phyloP scores from a whole-genome alignment of 2,113 vertebrate genomes.

The Nothocercus julius region DNA sequence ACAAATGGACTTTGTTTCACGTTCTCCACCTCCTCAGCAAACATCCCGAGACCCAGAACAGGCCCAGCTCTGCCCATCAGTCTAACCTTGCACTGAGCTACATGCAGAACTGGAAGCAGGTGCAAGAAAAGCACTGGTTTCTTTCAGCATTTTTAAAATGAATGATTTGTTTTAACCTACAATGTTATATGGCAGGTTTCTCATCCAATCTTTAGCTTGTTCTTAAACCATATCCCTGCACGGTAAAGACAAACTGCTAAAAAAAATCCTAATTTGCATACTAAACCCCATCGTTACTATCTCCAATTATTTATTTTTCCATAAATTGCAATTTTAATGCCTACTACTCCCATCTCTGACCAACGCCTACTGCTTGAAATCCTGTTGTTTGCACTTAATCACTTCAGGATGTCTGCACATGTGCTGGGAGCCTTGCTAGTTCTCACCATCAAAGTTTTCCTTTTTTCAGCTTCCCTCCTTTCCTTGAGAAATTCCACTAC shows the following conservation, averaged over 20 bases:
- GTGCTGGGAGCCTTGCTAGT: not conserved
- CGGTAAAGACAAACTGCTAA: not conserved
- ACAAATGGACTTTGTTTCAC: not conserved
- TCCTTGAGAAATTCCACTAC: not conserved
- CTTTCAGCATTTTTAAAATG: not conserved
- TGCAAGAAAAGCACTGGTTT: not conserved
- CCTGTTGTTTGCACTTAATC: not conserved
- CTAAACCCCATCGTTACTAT: not conserved
- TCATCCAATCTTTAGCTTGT: not conserved
- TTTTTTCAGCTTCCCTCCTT: not conserved
- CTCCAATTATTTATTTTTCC: not conserved
- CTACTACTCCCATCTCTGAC: not conserved
- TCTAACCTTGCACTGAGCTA: not conserved
- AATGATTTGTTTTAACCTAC: not conserved
- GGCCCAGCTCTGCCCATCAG: not conserved
- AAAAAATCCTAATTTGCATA: not conserved
- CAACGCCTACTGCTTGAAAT: not conserved
- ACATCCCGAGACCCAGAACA: not conserved
- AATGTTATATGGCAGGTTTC: not conserved
- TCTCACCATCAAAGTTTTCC: not conserved
- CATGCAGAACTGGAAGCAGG: not conserved
- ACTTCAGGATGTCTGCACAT: not conserved
- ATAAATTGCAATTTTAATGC: not conserved
- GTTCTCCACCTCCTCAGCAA: constrained; percentile 38
- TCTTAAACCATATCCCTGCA: not conserved